phyloP scores from a whole-genome alignment of 2,888 invertebrate species.

The Cataglyphis rosenhaueri region DNA sequence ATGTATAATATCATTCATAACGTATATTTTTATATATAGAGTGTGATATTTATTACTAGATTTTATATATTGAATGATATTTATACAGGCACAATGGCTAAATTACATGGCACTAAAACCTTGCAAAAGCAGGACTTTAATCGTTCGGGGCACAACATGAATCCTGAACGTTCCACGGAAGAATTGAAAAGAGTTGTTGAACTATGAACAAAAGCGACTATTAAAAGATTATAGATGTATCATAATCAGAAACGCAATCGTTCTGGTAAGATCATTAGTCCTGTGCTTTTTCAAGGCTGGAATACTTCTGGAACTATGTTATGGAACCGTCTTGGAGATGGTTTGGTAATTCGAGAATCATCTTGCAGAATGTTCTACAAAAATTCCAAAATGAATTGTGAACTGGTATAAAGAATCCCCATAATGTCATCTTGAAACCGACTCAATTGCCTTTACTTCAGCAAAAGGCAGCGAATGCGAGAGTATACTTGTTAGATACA shows the following conservation, averaged over 20 bases:
- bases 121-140: conserved; percentile 95
- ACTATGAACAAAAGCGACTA: conserved; percentile 95
- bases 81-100: conserved; percentile 88
- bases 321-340: conserved; percentile 99
- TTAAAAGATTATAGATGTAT: conserved; percentile 99
- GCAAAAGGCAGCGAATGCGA: conserved; percentile 95
- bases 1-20: not conserved
- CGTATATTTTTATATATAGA: too few relatives aligned
- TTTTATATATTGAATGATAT: not conserved
- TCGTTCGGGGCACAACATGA: conserved; percentile 96
- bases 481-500: conserved; percentile 98
- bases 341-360: conserved; percentile 99
- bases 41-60: not conserved
- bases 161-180: conserved; percentile 93
- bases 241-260: conserved; percentile 97
- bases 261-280: conserved; percentile 95
- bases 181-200: conserved; percentile 94
- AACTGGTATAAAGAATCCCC: conserved; percentile 97
- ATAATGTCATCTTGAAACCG: conserved; percentile 98
- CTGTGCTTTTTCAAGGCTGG: conserved; percentile 98
- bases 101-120: conserved; percentile 91
- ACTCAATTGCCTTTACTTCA: conserved; percentile 97
- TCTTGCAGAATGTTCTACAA: conserved; percentile 95
- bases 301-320: conserved; percentile 94
- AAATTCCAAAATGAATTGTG: conserved; percentile 98